A percentile compares a stretch with the other conserved stretches of the same genome.
These are phyloP conservation scores for Cheilinus undulatus DNA, from an alignment of 2,113 vertebrate genomes.

Conservation along the genomic window DNA sequence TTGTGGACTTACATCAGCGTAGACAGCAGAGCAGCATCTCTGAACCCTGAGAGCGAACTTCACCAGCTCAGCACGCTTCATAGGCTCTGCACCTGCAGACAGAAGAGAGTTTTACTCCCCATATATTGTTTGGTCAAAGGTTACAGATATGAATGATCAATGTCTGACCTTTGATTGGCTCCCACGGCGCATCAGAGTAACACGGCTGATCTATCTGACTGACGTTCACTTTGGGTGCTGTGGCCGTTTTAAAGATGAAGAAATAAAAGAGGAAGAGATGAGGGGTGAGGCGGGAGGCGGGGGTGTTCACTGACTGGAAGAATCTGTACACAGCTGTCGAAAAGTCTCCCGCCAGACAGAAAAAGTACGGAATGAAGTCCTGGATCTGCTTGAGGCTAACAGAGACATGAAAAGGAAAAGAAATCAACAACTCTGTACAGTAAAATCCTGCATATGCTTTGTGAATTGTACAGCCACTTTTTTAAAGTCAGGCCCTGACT, in stretches of 20 bases:
- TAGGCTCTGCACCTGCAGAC: conserved; percentile 51
- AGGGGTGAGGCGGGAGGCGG: conserved; percentile 59
- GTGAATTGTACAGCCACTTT: too few relatives aligned
- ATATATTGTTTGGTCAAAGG: too few relatives aligned
- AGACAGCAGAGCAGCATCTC: conserved; percentile 55
- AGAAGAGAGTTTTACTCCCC: background rate
- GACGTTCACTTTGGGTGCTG: conserved; percentile 46
- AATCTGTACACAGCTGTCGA: conserved; percentile 23
- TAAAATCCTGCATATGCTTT: too few relatives aligned
- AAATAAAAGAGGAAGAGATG: conserved; percentile 73
- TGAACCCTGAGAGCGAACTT: conserved; percentile 76
- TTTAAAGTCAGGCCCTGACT: too few relatives aligned
- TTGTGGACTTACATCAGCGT: conserved; percentile 69
- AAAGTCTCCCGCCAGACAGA: conserved; percentile 72
- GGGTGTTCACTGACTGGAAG: conserved; percentile 19
- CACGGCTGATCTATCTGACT: conserved; percentile 17
- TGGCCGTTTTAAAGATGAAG: conserved; percentile 69
- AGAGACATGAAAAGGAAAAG: background rate
- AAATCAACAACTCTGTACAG: background rate
- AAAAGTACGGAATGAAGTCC: conserved; percentile 74
- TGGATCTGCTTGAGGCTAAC: conserved; percentile 50
- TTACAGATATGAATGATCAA: background rate
- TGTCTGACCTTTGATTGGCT: conserved; percentile 68
- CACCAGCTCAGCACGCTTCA: conserved; percentile 65
- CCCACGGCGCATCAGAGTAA: conserved; percentile 50